These are phyloP conservation scores for Pantherophis guttatus DNA, from an alignment of 2,113 vertebrate species.

Conservation along the genomic window DNA sequence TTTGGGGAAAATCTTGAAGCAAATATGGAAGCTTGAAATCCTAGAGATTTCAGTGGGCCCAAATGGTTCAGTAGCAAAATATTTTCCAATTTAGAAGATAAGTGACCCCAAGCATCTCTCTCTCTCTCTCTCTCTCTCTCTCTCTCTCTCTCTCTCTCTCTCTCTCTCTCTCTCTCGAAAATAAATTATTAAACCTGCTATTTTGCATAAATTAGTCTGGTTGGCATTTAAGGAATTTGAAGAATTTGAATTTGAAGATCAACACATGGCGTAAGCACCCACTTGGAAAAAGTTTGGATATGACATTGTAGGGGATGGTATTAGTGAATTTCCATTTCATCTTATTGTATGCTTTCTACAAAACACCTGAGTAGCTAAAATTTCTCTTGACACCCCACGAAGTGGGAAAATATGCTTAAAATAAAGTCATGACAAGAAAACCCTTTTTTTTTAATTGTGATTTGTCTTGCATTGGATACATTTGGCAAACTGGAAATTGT, in stretches of 20 bases:
- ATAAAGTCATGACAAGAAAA: not conserved
- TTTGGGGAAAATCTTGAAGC: not conserved
- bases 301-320: not conserved
- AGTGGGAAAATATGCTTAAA: not conserved
- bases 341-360: not conserved
- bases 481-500: not conserved
- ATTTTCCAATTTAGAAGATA: not conserved
- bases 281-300: not conserved
- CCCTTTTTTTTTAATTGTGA: not conserved
- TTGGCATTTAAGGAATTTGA: not conserved
- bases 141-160: fast-evolving
- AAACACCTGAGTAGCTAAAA: not conserved
- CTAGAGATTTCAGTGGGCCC: not conserved
- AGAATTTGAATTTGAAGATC: not conserved
- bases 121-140: too few relatives aligned
- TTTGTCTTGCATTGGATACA: not conserved
- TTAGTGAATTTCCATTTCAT: not conserved
- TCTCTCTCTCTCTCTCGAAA: too few relatives aligned
- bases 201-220: not conserved
- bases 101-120: not conserved
- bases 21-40: not conserved
- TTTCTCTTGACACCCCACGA: not conserved
- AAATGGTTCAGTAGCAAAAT: not conserved
- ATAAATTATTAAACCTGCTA: not conserved
- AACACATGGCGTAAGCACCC: too few relatives aligned